Evolutionary conservation across 2,888 invertebrate species (phyloP), one percentile per base, ranked within the genome.

Genomic region (Chironomus tentans): DNA sequence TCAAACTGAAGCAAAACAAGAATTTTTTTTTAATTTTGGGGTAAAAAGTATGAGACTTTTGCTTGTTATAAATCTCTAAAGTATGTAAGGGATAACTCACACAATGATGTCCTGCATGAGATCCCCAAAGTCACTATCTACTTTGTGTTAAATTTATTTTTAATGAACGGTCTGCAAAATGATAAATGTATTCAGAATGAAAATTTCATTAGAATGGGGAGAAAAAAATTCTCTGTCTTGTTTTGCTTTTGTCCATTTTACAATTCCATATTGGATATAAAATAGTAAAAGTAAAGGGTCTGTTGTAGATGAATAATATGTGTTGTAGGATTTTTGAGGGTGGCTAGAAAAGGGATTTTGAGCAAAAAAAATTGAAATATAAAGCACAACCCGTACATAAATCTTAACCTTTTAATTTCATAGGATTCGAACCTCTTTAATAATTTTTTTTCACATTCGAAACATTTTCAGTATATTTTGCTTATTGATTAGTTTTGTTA

Each of bases 111-210:
- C 18, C 38, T 4, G 10, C 38, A 10, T 4, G 5, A 28, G 28
- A 28, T 56, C 56, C 56, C 56, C 7, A 56, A 56, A 18, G 56
- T 18, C 56, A 56, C 18, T 56, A 56, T 38, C 38, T 38, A 38
- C 38, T 38, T 38, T 70, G 48, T 70, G 70, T 62, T 21, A 74
- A 74, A 74, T 74, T 48, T 68, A 74, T 74, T 62, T 74, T 74
- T 74, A 46, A 74, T 74, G 74, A 74, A 74, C 68, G 73, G 38
- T 38, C 74, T 68, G 48, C 74, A 74, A 74, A 74, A 74, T 74
- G 74, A 68, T 74, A 74, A 74, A 74, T 74, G 74, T 74, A 48
- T 74, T 62, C 18, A 48, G 47, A 74, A 74, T 74, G 74, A 74
- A 74, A 74, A 74, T 74, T 74, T 74, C 74, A 74, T 74, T 74